Conservation (phyloP, 2,113 vertebrate species). For the Menura novaehollandiae region DNA sequence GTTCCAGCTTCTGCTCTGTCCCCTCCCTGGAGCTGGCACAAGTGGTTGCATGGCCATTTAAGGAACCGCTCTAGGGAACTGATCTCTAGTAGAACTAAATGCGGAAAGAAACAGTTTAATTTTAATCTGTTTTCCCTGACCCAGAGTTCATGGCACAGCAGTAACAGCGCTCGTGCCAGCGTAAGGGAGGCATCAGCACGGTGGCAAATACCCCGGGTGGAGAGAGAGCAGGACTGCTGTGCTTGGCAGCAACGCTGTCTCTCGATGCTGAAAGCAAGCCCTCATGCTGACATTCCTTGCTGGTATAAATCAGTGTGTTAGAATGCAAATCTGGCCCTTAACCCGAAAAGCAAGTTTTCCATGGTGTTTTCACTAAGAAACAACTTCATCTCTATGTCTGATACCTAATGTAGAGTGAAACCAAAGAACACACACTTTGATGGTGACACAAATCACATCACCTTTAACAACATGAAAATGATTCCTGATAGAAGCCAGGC, state of each 20-base stretch:
- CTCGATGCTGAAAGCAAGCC: not conserved
- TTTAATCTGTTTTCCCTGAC: not conserved
- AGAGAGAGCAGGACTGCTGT: not conserved
- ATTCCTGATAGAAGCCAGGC: not conserved
- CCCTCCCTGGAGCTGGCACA: not conserved
- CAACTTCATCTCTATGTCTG: not conserved
- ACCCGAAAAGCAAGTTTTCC: not conserved
- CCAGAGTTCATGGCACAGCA: not conserved
- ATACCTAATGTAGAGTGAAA: not conserved
- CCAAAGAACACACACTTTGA: not conserved
- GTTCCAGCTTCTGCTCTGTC: not conserved
- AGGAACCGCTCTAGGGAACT: not conserved
- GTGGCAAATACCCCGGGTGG: not conserved
- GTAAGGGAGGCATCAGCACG: not conserved
- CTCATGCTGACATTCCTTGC: not conserved
- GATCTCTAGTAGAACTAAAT: not conserved
- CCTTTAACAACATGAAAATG: not conserved
- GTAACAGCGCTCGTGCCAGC: not conserved
- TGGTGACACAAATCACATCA: not conserved
- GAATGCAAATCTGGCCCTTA: not conserved
- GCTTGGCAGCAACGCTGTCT: not conserved
- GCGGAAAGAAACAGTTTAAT: not conserved
- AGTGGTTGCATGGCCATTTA: not conserved
- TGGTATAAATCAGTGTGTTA: not conserved
- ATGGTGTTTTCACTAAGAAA: not conserved